Evolutionary conservation across 2,888 invertebrate species (phyloP).

Genomic region (Oeneis ivallda): DNA sequence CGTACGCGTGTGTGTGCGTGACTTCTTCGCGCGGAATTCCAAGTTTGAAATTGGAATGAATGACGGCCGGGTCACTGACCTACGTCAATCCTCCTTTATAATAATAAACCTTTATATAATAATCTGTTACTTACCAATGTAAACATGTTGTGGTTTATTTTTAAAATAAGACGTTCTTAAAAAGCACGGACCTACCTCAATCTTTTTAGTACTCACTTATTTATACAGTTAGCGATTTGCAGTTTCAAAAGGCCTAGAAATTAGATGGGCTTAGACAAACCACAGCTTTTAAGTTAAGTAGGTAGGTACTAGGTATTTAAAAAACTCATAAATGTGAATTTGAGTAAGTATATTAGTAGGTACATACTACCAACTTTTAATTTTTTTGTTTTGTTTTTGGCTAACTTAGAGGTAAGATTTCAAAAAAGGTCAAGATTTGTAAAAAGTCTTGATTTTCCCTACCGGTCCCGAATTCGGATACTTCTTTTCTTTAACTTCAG

Average conservation of each 20-base stretch:
- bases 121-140: conserved; percentile 14
- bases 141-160: not conserved
- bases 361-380: too few relatives aligned
- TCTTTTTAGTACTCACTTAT: not conserved
- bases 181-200: not conserved
- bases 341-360: too few relatives aligned
- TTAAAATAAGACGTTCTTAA: not conserved
- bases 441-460: too few relatives aligned
- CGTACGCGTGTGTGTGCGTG: conserved; percentile 63
- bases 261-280: not conserved
- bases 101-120: conserved; percentile 33
- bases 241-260: too few relatives aligned
- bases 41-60: conserved; percentile 79
- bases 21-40: conserved; percentile 75
- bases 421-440: too few relatives aligned
- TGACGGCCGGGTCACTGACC: conserved; percentile 79
- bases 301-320: not conserved
- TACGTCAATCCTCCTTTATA: conserved; percentile 58
- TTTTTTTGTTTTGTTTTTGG: too few relatives aligned
- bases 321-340: not conserved
- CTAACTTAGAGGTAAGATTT: too few relatives aligned
- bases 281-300: not conserved
- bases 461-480: too few relatives aligned
- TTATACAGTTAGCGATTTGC: too few relatives aligned
- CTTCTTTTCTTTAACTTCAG: too few relatives aligned